Base-by-base conservation (phyloP, 2,113 vertebrate species). In the Thamnophis sirtalis region DNA sequence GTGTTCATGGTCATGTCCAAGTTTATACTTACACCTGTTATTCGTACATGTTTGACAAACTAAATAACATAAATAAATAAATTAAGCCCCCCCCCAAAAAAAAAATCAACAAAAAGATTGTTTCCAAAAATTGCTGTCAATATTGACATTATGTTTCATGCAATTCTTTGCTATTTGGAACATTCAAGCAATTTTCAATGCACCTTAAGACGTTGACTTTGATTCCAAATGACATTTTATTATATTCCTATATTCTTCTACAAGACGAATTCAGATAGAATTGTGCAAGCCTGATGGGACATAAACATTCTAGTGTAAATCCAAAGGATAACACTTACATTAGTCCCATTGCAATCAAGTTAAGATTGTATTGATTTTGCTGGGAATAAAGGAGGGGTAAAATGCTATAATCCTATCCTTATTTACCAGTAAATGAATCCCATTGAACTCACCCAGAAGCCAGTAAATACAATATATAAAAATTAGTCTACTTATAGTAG, bases 121-220 rank as follows among this genome's bases (percentile, higher is more conserved):
- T 50, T 91, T 63, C 89, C 63, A 11, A 84, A 48, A 60, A 4
- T 80, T 50, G 51, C 28, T 86, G 51, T 11, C 28, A 80, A 5
- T n/a, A 38, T 86, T 94, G 60, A 0, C 50, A 94, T 92, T 90
- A 33, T 56, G 49, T 86, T 55, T 80, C 88, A 84, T n/a, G 84
- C 6, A 91, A 93, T 93, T 48, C 26, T 56, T n/a, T 90, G 89
- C 48, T 92, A 3, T 87, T 95, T 90, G 68, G 93, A 92, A 93
- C 85, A 92, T 38, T 90, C 7, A 6, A 22, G 33, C 56, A 60
- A 54, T 24, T 2, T 49, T 93, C 33, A 5, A 49, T 17, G 5
- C 9, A 43, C 60, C 22, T 48, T 28, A 24, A 4, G 38, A 28
- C 10, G 84, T 63, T 84, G 24, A 24, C 89, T 94, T 50, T 90